These are phyloP conservation scores for Zaprionus nigranus DNA, from an alignment of 1,140 invertebrate genomes.

Conservation along the genomic window DNA sequence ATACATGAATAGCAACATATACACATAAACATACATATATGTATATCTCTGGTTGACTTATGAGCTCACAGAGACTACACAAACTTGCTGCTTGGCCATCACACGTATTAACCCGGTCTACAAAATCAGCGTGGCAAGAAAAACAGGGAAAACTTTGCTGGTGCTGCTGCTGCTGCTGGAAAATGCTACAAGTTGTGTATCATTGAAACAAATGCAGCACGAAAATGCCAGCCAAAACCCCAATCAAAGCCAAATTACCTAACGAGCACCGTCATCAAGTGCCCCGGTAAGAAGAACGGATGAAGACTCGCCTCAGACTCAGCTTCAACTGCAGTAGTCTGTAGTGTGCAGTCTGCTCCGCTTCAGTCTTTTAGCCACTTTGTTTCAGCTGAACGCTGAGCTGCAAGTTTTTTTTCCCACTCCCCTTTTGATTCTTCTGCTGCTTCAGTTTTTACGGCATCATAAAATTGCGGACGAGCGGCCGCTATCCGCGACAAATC, in stretches of 20 bases:
- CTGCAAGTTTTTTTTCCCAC: conserved; percentile 63
- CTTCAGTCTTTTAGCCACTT: conserved; percentile 51
- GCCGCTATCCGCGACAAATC: conserved; percentile 69
- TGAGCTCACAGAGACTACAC: neutral
- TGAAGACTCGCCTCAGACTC: neutral
- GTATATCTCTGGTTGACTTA: neutral
- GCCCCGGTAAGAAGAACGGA: neutral
- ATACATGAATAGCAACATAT: neutral
- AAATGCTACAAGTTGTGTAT: conserved; percentile 60
- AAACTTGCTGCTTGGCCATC: neutral
- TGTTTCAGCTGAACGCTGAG: conserved; percentile 40
- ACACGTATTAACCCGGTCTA: neutral
- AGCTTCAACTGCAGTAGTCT: neutral
- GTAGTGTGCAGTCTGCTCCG: neutral
- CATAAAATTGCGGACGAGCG: conserved; percentile 63
- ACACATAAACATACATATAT: neutral
- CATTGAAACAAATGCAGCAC: conserved; percentile 80
- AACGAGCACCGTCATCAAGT: conserved; percentile 77
- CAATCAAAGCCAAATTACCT: conserved; percentile 81
- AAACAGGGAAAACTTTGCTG: neutral
- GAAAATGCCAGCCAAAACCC: conserved; percentile 73
- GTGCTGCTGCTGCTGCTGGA: neutral
- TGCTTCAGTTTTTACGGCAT: conserved; percentile 60
- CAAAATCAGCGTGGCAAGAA: neutral
- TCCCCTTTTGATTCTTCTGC: neutral